Base-by-base conservation (phyloP, 2,113 vertebrate genomes). In the Gallinago undulata region DNA sequence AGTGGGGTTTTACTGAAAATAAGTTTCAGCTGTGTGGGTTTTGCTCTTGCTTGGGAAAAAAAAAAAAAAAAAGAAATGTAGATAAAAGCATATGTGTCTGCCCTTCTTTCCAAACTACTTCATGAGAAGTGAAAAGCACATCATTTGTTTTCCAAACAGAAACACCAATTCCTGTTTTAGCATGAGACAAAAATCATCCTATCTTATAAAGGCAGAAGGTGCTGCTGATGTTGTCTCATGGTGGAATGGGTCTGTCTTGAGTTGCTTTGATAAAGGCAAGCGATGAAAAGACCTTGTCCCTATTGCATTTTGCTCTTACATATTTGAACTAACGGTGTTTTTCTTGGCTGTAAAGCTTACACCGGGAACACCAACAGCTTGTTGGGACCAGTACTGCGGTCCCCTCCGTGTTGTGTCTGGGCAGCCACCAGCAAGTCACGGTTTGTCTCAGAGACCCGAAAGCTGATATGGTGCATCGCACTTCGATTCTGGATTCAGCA, bases 1-100 rank as follows among this genome's bases (percentile, higher is more conserved):
- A 24, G 25, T 14, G 25, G 14, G 16, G 1, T 51, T 92, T 57
- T 45, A 14, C n/a, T 22, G 12, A 37, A 73, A 84, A 48, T 8
- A 59, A 7, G 10, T 57, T 45, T 33, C 5, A 17, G 2, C 27
- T 12, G 5, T 7, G 27, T 41, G 16, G 10, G 35, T 0, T 73
- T 30, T 64, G 27, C 31, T 79, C 10, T 57, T 25, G 3, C 28
- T 53, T 39, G 33, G 30, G 31, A 63, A 68, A 37, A 19, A 43
- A 43, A n/a, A 21, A n/a, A n/a, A n/a, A 43, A 47, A 43, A 6
- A 27, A 14, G 5, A n/a, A 69, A 30, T 0, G 0, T 3, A 41
- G 31, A n/a, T 31, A 72, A 76, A 83, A 79, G 45, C 33, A 62
- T 48, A 60, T 24, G 10, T n/a, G 4, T 1, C 15, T 21, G 13